Conservation (phyloP, 2,888 invertebrate species). For the Andrena minutula region DNA sequence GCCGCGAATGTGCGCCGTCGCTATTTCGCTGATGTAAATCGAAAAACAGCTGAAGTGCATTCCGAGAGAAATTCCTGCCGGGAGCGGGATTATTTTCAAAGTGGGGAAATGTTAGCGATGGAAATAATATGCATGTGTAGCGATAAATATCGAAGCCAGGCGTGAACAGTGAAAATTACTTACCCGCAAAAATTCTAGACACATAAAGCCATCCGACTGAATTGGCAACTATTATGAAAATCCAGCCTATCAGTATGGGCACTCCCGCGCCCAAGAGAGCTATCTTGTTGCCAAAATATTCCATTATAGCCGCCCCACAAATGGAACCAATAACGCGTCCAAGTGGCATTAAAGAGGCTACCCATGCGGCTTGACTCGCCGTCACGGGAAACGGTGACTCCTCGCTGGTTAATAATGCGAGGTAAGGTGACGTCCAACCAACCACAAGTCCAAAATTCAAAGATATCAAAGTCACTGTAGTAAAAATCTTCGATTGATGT, state of each 20-base stretch:
- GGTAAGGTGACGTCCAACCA: slow-evolving; percentile 80
- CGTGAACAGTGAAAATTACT: slow-evolving; percentile 10
- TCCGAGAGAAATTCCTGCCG: slow-evolving; percentile 62
- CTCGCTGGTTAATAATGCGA: slow-evolving; percentile 68
- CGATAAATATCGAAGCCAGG: not conserved
- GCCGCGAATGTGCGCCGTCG: slow-evolving; percentile 75
- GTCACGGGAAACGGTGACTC: slow-evolving; percentile 65
- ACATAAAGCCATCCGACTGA: slow-evolving; percentile 67
- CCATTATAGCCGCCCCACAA: slow-evolving; percentile 60
- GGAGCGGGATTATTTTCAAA: not conserved
- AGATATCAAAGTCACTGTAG: slow-evolving; percentile 72
- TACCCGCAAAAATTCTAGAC: slow-evolving; percentile 65
- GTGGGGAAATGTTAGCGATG: not conserved
- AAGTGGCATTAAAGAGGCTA: slow-evolving; percentile 73
- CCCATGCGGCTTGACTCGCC: slow-evolving; percentile 71
- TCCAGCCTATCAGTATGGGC: slow-evolving; percentile 67
- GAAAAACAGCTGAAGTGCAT: slow-evolving; percentile 75
- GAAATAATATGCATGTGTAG: not conserved
- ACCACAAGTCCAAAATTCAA: slow-evolving; percentile 69
- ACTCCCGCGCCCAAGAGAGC: slow-evolving; percentile 57
- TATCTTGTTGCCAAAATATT: slow-evolving; percentile 67
- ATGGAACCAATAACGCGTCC: slow-evolving; percentile 74
- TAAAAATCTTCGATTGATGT: slow-evolving; percentile 33
- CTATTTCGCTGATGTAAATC: slow-evolving; percentile 77
- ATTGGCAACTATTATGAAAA: slow-evolving; percentile 64